Base-by-base conservation (phyloP, 2,888 invertebrate genomes). In the Hemaris fuciformis region DNA sequence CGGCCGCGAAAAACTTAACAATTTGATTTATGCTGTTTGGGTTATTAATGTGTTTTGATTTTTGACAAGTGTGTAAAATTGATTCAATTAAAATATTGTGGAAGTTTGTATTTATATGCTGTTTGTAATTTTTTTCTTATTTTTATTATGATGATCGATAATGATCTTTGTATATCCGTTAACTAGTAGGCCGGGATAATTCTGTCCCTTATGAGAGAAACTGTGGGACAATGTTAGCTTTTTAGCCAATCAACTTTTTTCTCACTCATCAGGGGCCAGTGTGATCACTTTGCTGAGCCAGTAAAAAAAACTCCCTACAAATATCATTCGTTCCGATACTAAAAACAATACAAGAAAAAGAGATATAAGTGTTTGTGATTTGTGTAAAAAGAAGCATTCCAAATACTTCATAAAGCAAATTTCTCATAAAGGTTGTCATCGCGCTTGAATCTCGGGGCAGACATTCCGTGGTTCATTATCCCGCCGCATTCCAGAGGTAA, bases 401-500 rank as follows among this genome's bases (percentile, higher is more conserved):
- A 48, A 48, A 48, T 31, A 31, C 18, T 53, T 31, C 53, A 53
- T 31, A 53, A 31, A 53, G 48, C 25, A 15, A 43, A 10, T 20
- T 18, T 53, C 23, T 57, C 15, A 8, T 23, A n/a, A 10, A 18
- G 41, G 57, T 22, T 53, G 60, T 53, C 53, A 60, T 60, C 41
- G 27, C 10, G 53, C 60, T 41, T 38, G 41, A 53, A 31, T 41
- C 60, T 25, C 13, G 22, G 41, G 56, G 23, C 43, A 57, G 43
- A 53, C 48, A 60, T 60, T 41, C 41, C 18, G 25, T 34, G 53
- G 48, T 27, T 53, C 53, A 60, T 53, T 60, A 53, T 53, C 53
- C 41, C 57, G 65, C 72, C 76, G 75, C 88, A 89, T 89, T 91
- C 90, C 87, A 70, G 72, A 66, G 74, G 79, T 77, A 77, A 83